Percentiles rank a stretch among this genome's conserved stretches.
phyloP scores from a whole-genome alignment of 2,113 vertebrate species.

The Capreolus pygargus region DNA sequence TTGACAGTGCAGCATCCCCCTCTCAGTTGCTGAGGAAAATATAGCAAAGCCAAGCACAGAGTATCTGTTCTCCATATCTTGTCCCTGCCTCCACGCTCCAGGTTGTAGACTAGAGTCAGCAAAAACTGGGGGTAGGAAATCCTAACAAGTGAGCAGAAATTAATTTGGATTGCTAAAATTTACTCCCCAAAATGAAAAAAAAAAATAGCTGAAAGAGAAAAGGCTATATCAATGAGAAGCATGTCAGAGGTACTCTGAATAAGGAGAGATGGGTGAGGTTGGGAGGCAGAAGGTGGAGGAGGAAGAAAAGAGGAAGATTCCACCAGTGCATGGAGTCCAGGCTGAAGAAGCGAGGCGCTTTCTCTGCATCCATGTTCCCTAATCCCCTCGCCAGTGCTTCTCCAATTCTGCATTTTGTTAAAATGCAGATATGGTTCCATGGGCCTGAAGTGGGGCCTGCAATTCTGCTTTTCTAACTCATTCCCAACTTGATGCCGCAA shows the following conservation, averaged over 20 bases:
- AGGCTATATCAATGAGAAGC: not conserved
- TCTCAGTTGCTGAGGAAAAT: not conserved
- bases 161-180: not conserved
- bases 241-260: not conserved
- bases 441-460: not conserved
- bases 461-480: not conserved
- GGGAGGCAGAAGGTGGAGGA: not conserved
- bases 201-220: not conserved
- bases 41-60: not conserved
- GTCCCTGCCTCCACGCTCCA: not conserved
- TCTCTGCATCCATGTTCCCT: not conserved
- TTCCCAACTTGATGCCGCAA: not conserved
- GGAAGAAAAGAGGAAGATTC: not conserved
- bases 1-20: not conserved
- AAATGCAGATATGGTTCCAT: not conserved
- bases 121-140: not conserved
- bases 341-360: not conserved
- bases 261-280: not conserved
- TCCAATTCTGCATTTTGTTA: not conserved
- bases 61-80: not conserved
- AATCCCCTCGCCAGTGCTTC: not conserved
- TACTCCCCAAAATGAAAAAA: not conserved
- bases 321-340: fast-evolving
- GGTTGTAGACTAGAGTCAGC: not conserved
- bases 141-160: not conserved